Base-by-base conservation (phyloP, 2,888 invertebrate genomes). In the Cistogaster globosa region DNA sequence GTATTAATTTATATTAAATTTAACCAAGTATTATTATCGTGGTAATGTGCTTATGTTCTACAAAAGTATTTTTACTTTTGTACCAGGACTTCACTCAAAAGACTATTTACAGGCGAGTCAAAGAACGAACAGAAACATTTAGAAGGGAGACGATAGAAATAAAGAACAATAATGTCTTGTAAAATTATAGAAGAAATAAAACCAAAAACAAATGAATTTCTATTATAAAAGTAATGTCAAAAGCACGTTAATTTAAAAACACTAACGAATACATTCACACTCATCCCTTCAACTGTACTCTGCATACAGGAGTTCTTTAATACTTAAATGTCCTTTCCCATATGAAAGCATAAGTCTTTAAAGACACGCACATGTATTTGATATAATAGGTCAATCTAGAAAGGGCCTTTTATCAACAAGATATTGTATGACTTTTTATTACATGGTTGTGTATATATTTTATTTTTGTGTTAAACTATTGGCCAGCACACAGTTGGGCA, bases 161-260 rank as follows among this genome's bases (percentile, higher is more conserved):
- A 57, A 69, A 22, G 57, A 65, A 67, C 57, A 68, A 42, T 18
- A 82, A 55, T 76, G 57, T 65, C 83, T 74, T 72, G 45, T 26
- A 57, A 71, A 72, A 62, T 68, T 69, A 16, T 9, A 60, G 32
- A 60, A 76, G 26, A 55, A 69, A 60, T 63, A 63, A 76, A 78
- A 71, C 69, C 53, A 58, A 74, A 45, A 60, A 79, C 63, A 84
- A 51, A 77, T 71, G 78, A 65, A 65, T 79, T 82, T 75, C 67
- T 82, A 72, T 79, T 82, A 72, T 81, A 76, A 80, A 75, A 76
- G 71, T 45, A 48, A 48, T 48, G 45, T 62, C 78, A 82, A 72
- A 84, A 71, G 63, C 62, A 82, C 12, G 45, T 48, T 48, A 48
- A 48, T 16, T 48, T n/a, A 48, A 48, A 42, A 16, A 48, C 45